Evolutionary conservation across 2,888 invertebrate species (phyloP), one percentile per base, ranked within the genome.

Genomic region (Lasioglossum leucozonium): DNA sequence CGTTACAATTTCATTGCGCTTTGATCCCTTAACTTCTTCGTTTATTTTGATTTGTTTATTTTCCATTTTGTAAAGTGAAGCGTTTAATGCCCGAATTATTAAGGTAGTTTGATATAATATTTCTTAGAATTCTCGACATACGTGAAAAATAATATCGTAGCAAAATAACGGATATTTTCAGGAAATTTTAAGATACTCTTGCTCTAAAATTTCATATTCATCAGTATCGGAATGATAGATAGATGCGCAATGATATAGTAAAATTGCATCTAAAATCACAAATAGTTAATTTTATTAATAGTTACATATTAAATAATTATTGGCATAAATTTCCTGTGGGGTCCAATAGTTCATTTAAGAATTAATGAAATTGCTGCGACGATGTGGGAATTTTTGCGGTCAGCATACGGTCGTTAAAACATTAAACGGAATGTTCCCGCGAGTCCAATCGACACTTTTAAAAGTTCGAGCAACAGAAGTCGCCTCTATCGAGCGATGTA

Each of bases 401-500:
- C 10, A 10, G 22, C 0, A 10, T 10, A n/a, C 18, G 51, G n/a
- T 55, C 10, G 51, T 10, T 10, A 55, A n/a, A n/a, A 0, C 30
- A 4, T 42, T n/a, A 72, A 58, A 11, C 51, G 47, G n/a, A 55
- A 34, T 16, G 34, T 34, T 16, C 18, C 51, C 47, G 26, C 58
- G 51, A 76, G 67, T 18, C 42, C 34, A 37, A 62, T 47, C n/a
- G 26, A 37, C 51, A 10, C 69, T 34, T n/a, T 69, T 4, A 47
- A 47, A 47, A 34, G 51, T 73, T 13, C n/a, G 11, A n/a, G 30
- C 62, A 62, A 75, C 44, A 65, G n/a, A 44, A 72, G 55, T 30
- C 30, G 42, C 8, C 62, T 55, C n/a, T 30, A 62, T 78, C 78
- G 72, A 47, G 6, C 62, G 18, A 42, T 18, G 42, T 11, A 30